A percentile compares a stretch with the other conserved stretches of the same genome.
Conservation (phyloP, 2,888 invertebrate genomes). For the Pyralis farinalis region DNA sequence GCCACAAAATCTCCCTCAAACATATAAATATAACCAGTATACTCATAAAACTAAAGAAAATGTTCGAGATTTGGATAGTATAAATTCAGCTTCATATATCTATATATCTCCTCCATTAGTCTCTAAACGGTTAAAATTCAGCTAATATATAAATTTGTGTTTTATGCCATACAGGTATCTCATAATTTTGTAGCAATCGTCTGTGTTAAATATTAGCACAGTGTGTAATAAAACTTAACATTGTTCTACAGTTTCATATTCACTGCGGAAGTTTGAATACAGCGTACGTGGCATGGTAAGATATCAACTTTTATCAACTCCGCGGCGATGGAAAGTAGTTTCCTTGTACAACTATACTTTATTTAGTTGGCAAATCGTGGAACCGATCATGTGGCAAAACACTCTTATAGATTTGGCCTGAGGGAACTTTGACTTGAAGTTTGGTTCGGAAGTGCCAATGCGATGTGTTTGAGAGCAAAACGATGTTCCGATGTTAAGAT, state of each 20-base stretch:
- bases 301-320: conserved; percentile 60
- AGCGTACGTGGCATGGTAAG: conserved; percentile 32
- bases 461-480: conserved; percentile 73
- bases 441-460: conserved; percentile 48
- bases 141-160: too few species aligned
- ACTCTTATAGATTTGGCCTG: conserved; percentile 75
- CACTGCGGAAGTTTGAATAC: conserved; percentile 43
- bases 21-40: too few species aligned
- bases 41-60: too few species aligned
- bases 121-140: too few species aligned
- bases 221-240: conserved; percentile 27
- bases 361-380: conserved; percentile 76
- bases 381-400: conserved; percentile 79
- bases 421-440: conserved; percentile 71
- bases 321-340: conserved; percentile 19
- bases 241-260: conserved; percentile 45
- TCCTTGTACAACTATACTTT: conserved; percentile 56
- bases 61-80: too few species aligned
- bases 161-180: neutral
- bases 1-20: too few species aligned
- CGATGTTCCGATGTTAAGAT: conserved; percentile 62
- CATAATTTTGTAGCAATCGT: conserved; percentile 3
- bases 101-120: too few species aligned
- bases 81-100: too few species aligned
- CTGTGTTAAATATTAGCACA: conserved; percentile 6